Conservation (phyloP, 1,140 invertebrate genomes). For the Drosophila guanche region DNA sequence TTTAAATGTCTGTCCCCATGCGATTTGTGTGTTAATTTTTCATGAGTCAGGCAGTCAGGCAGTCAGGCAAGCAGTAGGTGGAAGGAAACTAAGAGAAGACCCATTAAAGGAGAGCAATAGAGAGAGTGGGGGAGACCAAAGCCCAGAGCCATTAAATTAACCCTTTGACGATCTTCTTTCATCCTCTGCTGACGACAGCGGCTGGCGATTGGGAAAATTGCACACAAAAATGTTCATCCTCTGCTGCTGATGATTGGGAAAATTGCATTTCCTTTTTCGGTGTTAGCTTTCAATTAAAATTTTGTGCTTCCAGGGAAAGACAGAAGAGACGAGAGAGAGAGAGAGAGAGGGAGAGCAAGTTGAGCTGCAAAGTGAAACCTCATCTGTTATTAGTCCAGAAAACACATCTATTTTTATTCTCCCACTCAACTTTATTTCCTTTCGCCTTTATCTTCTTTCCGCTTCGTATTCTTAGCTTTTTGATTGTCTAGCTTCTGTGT, state of each 20-base stretch:
- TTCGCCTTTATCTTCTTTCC: neutral
- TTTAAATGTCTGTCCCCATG: constrained; percentile 65
- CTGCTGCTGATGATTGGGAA: constrained; percentile 16
- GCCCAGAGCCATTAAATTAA: constrained; percentile 29
- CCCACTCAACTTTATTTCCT: neutral
- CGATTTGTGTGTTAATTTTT: constrained; percentile 70
- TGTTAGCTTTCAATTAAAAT: constrained; percentile 52
- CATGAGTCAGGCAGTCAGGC: constrained; percentile 48
- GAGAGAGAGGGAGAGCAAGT: neutral
- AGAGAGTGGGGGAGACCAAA: constrained; percentile 3
- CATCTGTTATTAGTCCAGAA: constrained; percentile 27
- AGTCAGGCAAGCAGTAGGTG: neutral
- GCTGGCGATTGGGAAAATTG: too few relatives aligned
- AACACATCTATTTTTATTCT: constrained; percentile 6
- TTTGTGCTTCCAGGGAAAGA: neutral
- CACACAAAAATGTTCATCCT: too few relatives aligned
- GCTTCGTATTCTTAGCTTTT: constrained; percentile 8
- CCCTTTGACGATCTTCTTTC: constrained; percentile 15
- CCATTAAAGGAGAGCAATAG: constrained; percentile 1
- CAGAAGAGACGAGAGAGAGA: neutral
- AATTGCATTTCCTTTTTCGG: constrained; percentile 9
- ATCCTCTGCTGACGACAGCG: neutral
- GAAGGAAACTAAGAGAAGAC: constrained; percentile 7
- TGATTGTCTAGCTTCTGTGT: constrained; percentile 5
- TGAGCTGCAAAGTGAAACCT: constrained; percentile 6